Conservation (phyloP, 2,797 vertebrate species). For the Cuculus canorus region DNA sequence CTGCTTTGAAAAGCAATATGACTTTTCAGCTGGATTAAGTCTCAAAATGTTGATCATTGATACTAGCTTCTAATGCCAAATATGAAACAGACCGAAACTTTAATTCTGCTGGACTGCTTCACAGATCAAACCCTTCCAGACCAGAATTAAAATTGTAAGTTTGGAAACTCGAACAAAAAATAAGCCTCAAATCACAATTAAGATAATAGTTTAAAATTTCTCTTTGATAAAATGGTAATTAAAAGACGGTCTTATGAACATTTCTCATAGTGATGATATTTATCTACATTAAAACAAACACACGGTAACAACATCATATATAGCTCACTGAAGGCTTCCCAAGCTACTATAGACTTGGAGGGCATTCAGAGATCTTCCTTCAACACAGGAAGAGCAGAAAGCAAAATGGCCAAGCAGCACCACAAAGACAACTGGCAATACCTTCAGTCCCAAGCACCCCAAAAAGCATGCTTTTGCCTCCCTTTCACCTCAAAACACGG, state of each 20-base stretch:
- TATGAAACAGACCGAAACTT: neutral
- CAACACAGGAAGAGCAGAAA: neutral
- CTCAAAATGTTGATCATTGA: neutral
- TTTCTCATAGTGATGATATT: neutral
- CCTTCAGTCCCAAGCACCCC: neutral
- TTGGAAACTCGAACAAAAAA: neutral
- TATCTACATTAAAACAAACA: neutral
- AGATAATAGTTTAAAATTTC: neutral
- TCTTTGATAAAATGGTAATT: neutral
- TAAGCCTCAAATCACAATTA: neutral
- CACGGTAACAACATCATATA: accelerated
- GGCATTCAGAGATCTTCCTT: neutral
- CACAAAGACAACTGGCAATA: neutral
- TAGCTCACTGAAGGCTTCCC: neutral
- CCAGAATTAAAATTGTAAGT: neutral
- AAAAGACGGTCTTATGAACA: neutral
- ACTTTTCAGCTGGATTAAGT: neutral
- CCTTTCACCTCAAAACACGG: neutral
- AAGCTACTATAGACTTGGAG: neutral
- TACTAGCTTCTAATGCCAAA: neutral
- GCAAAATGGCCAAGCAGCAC: neutral
- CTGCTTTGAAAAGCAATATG: neutral
- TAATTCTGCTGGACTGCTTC: neutral
- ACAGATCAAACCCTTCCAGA: neutral
- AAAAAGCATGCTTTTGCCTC: neutral